Evolutionary conservation across 2,888 invertebrate genomes (phyloP).

Genomic region (Neoitamus cyanurus): DNA sequence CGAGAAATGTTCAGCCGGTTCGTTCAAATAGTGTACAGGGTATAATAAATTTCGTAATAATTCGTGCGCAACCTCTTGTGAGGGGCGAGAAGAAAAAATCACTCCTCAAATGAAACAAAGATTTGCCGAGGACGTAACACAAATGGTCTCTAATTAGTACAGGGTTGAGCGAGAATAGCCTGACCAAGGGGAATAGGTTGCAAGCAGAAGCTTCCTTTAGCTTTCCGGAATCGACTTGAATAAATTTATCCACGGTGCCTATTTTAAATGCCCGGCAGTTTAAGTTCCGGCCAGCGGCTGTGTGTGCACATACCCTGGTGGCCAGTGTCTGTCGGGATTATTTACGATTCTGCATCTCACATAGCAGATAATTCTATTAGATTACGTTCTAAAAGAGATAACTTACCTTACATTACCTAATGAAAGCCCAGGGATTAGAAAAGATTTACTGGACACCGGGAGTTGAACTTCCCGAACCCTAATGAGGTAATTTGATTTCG

Average conservation of each 20-base stretch:
- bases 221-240: not conserved
- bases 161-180: not conserved
- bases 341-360: constrained; percentile 27
- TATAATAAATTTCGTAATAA: not conserved
- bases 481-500: constrained; percentile 17
- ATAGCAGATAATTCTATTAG: not conserved
- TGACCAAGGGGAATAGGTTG: not conserved
- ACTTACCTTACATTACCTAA: constrained; percentile 37
- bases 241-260: not conserved
- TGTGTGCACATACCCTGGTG: not conserved
- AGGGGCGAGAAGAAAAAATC: not conserved
- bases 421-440: constrained; percentile 32
- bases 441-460: constrained; percentile 24
- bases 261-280: not conserved
- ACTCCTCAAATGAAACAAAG: not conserved
- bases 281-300: not conserved
- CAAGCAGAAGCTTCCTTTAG: not conserved
- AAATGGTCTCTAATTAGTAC: constrained; percentile 19
- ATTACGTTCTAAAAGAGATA: constrained; percentile 18
- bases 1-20: too few relatives aligned
- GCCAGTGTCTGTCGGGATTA: constrained; percentile 4
- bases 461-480: not conserved
- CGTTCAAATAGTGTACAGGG: too few relatives aligned
- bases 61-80: not conserved
- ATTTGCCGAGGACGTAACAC: not conserved